Conservation (phyloP, 64 coral and sea anemone genomes). For the Hydrozoanthus tunicans region DNA sequence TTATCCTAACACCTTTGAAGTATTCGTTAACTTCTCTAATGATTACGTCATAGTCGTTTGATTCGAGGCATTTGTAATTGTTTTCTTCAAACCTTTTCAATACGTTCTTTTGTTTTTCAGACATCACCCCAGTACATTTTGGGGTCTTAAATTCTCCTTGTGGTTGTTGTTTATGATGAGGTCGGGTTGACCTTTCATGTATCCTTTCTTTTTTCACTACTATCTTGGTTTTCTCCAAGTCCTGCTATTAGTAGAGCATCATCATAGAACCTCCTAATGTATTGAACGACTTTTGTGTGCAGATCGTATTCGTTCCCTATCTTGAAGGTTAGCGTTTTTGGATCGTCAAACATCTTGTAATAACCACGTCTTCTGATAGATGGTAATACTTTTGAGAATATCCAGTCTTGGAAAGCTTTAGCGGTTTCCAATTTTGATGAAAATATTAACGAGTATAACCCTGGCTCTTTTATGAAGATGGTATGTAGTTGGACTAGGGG, state of each 20-base stretch:
- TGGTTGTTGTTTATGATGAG: background rate
- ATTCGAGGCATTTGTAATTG: background rate
- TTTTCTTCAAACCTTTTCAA: background rate
- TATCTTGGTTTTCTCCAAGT: background rate
- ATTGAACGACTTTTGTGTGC: background rate
- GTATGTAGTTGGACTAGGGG: background rate
- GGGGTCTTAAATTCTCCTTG: background rate
- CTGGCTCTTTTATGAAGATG: background rate
- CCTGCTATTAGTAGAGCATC: background rate
- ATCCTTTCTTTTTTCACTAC: background rate
- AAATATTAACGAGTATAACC: constrained; percentile 13
- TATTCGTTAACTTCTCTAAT: background rate
- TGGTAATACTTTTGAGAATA: background rate
- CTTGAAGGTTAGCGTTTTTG: background rate
- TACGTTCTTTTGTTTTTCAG: background rate
- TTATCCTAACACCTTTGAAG: no score
- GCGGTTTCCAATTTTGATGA: background rate
- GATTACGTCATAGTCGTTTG: no score
- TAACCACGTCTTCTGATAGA: background rate
- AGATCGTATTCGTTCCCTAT: background rate
- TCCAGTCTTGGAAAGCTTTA: background rate
- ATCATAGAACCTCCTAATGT: background rate
- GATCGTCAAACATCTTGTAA: background rate
- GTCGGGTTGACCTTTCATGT: background rate
- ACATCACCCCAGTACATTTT: background rate